A percentile compares a stretch with the other conserved stretches of the same genome.
Conservation (phyloP, 1,140 invertebrate species). For the Drosophila watanabei region DNA sequence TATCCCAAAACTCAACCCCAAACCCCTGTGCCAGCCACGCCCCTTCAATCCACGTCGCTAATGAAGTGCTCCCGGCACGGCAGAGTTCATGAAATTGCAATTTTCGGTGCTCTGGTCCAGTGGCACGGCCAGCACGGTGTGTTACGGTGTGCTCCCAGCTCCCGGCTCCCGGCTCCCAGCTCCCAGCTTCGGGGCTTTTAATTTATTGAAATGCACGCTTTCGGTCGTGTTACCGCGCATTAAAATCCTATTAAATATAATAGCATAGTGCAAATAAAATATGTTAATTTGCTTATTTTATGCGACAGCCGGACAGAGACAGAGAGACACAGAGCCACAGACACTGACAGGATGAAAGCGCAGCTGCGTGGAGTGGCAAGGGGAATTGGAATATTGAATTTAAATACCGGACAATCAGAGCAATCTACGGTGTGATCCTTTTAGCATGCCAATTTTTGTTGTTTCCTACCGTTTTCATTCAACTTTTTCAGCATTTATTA, state of each 20-base stretch:
- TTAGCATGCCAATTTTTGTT: conserved; percentile 7
- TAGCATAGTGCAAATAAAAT: conserved; percentile 37
- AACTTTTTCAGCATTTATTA: not conserved
- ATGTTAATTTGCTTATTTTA: conserved; percentile 70
- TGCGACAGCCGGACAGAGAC: conserved; percentile 30
- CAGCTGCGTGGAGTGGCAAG: not conserved
- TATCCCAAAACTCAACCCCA: conserved; percentile 13
- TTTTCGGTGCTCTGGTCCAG: conserved; percentile 30
- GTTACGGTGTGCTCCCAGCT: not conserved
- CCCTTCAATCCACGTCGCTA: conserved; percentile 23
- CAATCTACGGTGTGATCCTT: conserved; percentile 20
- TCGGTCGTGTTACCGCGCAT: conserved; percentile 31
- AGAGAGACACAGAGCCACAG: not conserved
- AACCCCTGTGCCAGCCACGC: not conserved
- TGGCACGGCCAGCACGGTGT: not conserved
- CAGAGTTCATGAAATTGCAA: conserved; percentile 55
- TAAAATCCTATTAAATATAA: conserved; percentile 66
- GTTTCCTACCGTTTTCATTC: not conserved
- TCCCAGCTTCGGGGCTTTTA: not conserved
- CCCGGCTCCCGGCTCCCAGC: not conserved
- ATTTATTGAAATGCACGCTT: conserved; percentile 53
- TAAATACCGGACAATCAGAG: conserved; percentile 20
- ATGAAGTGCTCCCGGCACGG: conserved; percentile 35
- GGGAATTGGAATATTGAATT: conserved; percentile 22
- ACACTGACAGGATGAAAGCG: not conserved